phyloP scores from a whole-genome alignment of 2,888 invertebrate genomes.

The Trisateles emortualis region DNA sequence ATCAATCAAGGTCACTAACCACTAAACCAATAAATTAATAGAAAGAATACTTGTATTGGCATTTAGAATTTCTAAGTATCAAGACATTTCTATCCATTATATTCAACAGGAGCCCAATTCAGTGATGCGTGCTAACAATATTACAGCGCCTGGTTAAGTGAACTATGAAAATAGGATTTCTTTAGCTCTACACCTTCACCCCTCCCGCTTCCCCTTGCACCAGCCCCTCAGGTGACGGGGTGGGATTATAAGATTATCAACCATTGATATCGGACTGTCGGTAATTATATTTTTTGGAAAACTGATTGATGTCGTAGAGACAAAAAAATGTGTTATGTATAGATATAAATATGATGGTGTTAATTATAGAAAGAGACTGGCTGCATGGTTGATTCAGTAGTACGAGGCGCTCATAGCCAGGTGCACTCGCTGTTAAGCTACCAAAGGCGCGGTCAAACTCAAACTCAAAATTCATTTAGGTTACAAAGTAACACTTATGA shows the following conservation, averaged over 20 bases:
- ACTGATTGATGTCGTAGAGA: slow-evolving; percentile 18
- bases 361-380: no score
- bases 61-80: slow-evolving; percentile 56
- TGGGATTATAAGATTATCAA: slow-evolving; percentile 80
- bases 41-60: no score
- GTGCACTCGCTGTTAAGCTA: no score
- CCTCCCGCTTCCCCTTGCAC: slow-evolving; percentile 35
- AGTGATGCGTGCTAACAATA: slow-evolving; percentile 80
- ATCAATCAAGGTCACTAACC: no score
- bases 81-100: slow-evolving; percentile 47
- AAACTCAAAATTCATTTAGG: no score
- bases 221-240: slow-evolving; percentile 65
- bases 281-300: slow-evolving; percentile 38
- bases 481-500: no score
- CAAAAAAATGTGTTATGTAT: not conserved
- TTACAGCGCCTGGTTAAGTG: slow-evolving; percentile 82
- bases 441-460: no score
- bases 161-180: slow-evolving; percentile 87
- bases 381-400: no score
- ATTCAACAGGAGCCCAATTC: slow-evolving; percentile 78
- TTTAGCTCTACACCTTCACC: slow-evolving; percentile 60
- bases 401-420: no score
- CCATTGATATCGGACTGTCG: slow-evolving; percentile 62
- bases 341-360: no score
- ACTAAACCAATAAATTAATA: no score